Percentiles rank a stretch among this genome's conserved stretches.
phyloP scores from a whole-genome alignment of 1,140 invertebrate species.

The Formica selysi region DNA sequence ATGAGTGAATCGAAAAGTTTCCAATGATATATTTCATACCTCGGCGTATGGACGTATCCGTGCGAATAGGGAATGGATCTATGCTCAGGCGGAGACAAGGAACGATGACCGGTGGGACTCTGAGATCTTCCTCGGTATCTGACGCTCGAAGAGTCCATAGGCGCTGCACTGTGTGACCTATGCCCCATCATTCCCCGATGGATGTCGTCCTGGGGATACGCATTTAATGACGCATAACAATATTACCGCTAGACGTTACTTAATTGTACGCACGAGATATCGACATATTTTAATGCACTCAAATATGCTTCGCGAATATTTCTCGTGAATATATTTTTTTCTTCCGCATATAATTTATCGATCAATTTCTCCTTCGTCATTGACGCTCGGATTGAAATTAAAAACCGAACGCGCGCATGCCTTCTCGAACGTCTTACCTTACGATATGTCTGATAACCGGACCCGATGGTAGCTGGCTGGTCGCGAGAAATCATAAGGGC shows the following conservation, averaged over 20 bases:
- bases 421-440: conserved; percentile 79
- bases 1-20: neutral
- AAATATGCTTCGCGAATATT: no score
- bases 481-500: conserved; percentile 89
- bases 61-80: conserved; percentile 87
- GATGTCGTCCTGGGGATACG: conserved; percentile 83
- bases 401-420: neutral
- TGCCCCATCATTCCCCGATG: conserved; percentile 86
- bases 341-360: neutral
- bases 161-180: conserved; percentile 91
- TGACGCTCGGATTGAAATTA: neutral
- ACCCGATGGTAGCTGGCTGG: conserved; percentile 82
- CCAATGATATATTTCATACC: conserved; percentile 73
- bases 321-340: neutral
- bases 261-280: neutral
- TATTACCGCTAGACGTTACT: neutral
- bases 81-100: conserved; percentile 92
- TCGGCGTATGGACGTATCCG: conserved; percentile 80
- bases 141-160: conserved; percentile 89
- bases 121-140: conserved; percentile 89
- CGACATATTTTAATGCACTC: neutral
- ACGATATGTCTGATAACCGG: conserved; percentile 84
- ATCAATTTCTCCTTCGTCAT: neutral
- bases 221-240: conserved; percentile 31
- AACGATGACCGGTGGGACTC: conserved; percentile 89